Conservation (phyloP, 1,140 invertebrate species). For the Pseudobourletiella spinata region DNA sequence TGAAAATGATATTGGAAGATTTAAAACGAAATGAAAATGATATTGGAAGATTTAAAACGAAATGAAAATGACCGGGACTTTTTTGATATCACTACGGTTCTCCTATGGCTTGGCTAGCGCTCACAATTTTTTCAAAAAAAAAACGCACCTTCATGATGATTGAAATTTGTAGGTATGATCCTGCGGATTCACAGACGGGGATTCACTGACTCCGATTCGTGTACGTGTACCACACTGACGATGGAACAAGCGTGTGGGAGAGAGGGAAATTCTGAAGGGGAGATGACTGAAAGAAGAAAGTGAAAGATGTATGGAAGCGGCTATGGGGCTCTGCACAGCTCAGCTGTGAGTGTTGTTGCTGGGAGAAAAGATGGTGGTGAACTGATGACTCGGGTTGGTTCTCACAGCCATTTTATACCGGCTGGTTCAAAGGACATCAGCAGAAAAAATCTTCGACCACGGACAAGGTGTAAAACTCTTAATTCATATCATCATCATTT, state of each 20-base stretch:
- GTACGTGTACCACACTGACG: no score
- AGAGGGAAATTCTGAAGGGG: neutral
- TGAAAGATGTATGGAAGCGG: neutral
- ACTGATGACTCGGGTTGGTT: conserved; percentile 16
- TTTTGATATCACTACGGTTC: no score
- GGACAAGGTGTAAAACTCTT: conserved; percentile 17
- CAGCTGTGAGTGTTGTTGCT: neutral
- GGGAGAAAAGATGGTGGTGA: conserved; percentile 9
- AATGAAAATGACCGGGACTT: no score
- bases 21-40: no score
- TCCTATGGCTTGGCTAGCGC: no score
- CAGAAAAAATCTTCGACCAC: conserved; percentile 12
- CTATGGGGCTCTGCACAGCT: neutral
- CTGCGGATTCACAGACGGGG: no score
- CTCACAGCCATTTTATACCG: conserved; percentile 21
- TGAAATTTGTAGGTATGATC: no score
- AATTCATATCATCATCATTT: neutral
- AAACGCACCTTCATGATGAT: no score
- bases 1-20: no score
- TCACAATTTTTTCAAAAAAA: no score
- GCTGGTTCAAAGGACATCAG: conserved; percentile 15
- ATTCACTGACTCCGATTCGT: no score
- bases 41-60: no score
- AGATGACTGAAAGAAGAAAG: neutral
- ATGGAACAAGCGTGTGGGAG: neutral